Base-by-base conservation (phyloP, 2,113 vertebrate species). In the Symphodus melops region DNA sequence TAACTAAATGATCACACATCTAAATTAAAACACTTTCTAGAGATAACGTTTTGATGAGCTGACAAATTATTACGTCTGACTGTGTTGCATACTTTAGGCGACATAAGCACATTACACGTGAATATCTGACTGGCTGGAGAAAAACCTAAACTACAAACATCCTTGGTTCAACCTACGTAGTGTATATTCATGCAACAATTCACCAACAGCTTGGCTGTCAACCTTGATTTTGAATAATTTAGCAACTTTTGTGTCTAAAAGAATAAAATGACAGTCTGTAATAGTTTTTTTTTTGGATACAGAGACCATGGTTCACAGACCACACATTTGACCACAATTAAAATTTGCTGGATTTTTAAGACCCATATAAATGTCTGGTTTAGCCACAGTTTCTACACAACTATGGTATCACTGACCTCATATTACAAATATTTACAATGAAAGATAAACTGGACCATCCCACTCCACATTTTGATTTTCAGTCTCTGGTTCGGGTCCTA, bases 381-480 rank as follows among this genome's bases (percentile, higher is more conserved):
- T 41, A 82, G 60, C 23, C 63, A 72, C 14, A 72, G 41, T 13
- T 51, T 41, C 36, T 17, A 23, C 51, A 60, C 14, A 54, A 12
- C 1, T 41, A 7, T 17, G 49, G 39, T 53, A 12, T 75, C 10
- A 23, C 14, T 21, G 19, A 77, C 44, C 21, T 25, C 9, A 33
- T 66, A 44, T 71, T 64, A 17, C 1, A 41, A 51, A 25, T 41
- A 71, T 80, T 86, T 83, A 93, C 71, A 93, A 59, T 25, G 92
- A 93, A 49, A 93, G 62, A 86, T 93, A 93, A 9, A 93, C 90
- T 0, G 92, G 91, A 58, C 84, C 87, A 5, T 93, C 91, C 89
- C 89, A 92, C 10, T 92, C 91, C 0, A 58, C 36, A 67, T 54
- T 83, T 23, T 54, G 39, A 67, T 63, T 79, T 0, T 59, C 72